Percentiles rank a stretch among this genome's conserved stretches.
Conservation (phyloP, 2,113 vertebrate genomes). For the Prietella phreatophila region DNA sequence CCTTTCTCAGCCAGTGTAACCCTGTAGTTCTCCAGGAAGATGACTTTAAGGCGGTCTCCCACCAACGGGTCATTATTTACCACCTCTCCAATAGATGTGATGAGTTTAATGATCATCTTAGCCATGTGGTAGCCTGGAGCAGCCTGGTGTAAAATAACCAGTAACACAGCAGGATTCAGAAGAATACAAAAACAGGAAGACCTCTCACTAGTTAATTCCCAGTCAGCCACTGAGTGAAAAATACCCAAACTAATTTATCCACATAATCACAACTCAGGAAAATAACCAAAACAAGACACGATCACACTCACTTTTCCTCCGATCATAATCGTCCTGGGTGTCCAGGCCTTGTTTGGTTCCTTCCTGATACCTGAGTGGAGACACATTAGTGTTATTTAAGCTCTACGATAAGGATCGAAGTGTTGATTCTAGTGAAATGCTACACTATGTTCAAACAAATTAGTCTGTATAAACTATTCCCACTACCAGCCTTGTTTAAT, state of each 20-base stretch:
- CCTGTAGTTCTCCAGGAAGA: constrained; percentile 91
- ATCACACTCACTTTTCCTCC: constrained; percentile 84
- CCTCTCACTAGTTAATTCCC: not conserved
- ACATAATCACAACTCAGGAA: not conserved
- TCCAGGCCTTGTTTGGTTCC: constrained; percentile 84
- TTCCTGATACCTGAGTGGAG: constrained; percentile 81
- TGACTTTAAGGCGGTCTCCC: constrained; percentile 86
- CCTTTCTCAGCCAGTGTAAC: constrained; percentile 91
- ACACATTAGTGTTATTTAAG: not conserved
- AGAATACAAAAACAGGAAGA: not conserved
- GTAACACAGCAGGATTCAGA: not conserved
- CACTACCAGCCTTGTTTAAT: not conserved
- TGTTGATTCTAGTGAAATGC: not conserved
- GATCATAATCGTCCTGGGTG: constrained; percentile 88
- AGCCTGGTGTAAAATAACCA: constrained; percentile 68
- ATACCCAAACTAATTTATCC: not conserved
- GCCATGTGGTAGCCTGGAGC: constrained; percentile 92
- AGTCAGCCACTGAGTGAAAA: not conserved
- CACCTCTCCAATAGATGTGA: constrained; percentile 87
- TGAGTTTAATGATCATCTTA: constrained; percentile 89
- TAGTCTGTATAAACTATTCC: not conserved
- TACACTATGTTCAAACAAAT: not conserved
- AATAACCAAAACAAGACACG: not conserved
- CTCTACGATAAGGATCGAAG: not conserved
- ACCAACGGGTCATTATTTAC: constrained; percentile 85